Conservation (phyloP, 2,113 vertebrate genomes). For the Semicossyphus pulcher region DNA sequence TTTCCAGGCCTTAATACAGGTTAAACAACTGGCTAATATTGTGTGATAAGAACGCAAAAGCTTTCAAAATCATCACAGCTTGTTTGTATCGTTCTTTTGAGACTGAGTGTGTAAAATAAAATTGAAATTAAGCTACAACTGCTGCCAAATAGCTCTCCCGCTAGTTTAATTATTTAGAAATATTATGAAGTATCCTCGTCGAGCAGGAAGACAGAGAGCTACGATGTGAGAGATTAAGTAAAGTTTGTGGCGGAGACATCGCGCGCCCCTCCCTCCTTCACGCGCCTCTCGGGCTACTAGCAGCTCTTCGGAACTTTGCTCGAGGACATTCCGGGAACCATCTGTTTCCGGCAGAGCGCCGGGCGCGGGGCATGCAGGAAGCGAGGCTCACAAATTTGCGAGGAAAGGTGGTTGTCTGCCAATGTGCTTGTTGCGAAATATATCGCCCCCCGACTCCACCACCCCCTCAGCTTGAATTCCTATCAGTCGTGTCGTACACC, state of each 20-base stretch:
- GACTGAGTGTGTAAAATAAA: neutral
- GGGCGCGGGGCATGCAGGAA: conserved; percentile 79
- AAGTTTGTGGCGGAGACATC: conserved; percentile 55
- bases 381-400: conserved; percentile 80
- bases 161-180: conserved; percentile 12
- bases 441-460: conserved; percentile 53
- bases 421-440: conserved; percentile 77
- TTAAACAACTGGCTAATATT: no score
- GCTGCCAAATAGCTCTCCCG: neutral
- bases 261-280: conserved; percentile 42
- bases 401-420: conserved; percentile 84
- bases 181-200: conserved; percentile 28
- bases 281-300: conserved; percentile 75
- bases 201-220: conserved; percentile 34
- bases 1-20: no score
- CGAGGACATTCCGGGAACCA: conserved; percentile 87
- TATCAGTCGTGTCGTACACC: conserved; percentile 60
- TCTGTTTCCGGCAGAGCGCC: conserved; percentile 83
- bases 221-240: conserved; percentile 23
- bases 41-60: no score
- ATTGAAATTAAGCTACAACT: neutral
- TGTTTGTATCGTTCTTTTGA: no score
- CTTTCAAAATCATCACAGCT: no score
- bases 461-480: conserved; percentile 50
- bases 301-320: conserved; percentile 81